A percentile compares a stretch with the other conserved stretches of the same genome.
These are phyloP conservation scores for Galleria mellonella DNA, from an alignment of 1,140 invertebrate species.

Conservation along the genomic window DNA sequence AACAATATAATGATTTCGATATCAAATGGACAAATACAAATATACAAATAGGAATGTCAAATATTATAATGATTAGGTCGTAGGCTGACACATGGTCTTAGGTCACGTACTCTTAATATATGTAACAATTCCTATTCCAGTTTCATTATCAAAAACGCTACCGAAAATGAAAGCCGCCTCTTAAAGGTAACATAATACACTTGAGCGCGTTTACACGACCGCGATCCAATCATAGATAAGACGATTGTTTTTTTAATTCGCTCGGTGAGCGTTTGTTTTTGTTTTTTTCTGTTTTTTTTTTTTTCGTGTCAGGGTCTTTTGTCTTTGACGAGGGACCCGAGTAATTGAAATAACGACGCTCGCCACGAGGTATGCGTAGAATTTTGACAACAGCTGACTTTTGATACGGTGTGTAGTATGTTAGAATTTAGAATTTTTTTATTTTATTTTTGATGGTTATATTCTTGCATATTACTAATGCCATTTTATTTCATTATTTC, in stretches of 20 bases:
- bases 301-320: constrained; percentile 63
- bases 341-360: constrained; percentile 70
- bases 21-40: no score
- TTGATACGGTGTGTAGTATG: constrained; percentile 29
- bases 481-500: no score
- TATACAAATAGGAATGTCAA: no score
- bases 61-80: no score
- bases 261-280: constrained; percentile 49
- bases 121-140: constrained; percentile 9
- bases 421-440: neutral
- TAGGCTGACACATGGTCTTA: no score
- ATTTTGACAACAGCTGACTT: constrained; percentile 68
- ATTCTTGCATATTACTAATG: neutral
- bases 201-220: constrained; percentile 64
- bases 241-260: constrained; percentile 46
- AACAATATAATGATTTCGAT: no score
- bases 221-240: constrained; percentile 72
- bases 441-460: neutral
- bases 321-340: constrained; percentile 65
- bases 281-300: constrained; percentile 24
- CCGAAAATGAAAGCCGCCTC: constrained; percentile 54
- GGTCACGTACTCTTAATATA: no score
- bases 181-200: constrained; percentile 54
- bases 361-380: constrained; percentile 57
- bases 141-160: constrained; percentile 53